These are phyloP conservation scores for Chascanopsetta lugubris DNA, from an alignment of 2,113 vertebrate genomes.

Conservation along the genomic window DNA sequence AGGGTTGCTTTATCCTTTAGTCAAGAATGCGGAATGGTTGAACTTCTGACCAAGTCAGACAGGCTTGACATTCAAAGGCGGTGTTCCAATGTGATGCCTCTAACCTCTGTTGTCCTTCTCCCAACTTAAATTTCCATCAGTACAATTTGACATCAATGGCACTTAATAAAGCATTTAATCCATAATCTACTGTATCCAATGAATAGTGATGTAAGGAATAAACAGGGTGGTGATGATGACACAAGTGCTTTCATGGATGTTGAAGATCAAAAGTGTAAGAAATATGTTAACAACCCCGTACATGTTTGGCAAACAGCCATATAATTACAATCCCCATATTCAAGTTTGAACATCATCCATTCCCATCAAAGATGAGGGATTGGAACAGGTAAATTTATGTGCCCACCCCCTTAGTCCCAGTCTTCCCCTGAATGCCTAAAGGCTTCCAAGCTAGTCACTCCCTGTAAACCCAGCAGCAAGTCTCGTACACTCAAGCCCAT, in stretches of 20 bases:
- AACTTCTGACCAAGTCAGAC: constrained; percentile 85
- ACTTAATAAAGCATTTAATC: constrained; percentile 15
- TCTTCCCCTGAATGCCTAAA: constrained; percentile 25
- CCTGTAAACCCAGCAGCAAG: constrained; percentile 27
- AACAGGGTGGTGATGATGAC: constrained; percentile 5
- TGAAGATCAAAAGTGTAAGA: constrained; percentile 22
- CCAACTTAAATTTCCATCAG: constrained; percentile 27
- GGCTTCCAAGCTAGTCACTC: constrained; percentile 48
- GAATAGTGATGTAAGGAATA: not conserved
- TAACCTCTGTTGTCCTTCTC: constrained; percentile 35
- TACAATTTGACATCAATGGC: constrained; percentile 39
- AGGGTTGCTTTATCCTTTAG: constrained; percentile 86
- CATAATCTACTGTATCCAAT: not conserved
- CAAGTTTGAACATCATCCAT: constrained; percentile 35
- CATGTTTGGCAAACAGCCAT: constrained; percentile 15
- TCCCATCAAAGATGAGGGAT: constrained; percentile 24
- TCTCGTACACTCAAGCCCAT: constrained; percentile 46
- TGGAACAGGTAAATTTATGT: constrained; percentile 47
- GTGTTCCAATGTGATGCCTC: constrained; percentile 63
- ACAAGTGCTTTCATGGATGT: not conserved
- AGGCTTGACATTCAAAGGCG: constrained; percentile 73
- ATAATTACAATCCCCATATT: constrained; percentile 40
- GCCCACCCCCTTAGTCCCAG: constrained; percentile 7
- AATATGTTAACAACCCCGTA: constrained; percentile 6
- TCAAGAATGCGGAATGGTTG: constrained; percentile 87